Evolutionary conservation across 2,888 invertebrate species (phyloP), one percentile per base, ranked within the genome.

Genomic region (Cynaeus angustus): DNA sequence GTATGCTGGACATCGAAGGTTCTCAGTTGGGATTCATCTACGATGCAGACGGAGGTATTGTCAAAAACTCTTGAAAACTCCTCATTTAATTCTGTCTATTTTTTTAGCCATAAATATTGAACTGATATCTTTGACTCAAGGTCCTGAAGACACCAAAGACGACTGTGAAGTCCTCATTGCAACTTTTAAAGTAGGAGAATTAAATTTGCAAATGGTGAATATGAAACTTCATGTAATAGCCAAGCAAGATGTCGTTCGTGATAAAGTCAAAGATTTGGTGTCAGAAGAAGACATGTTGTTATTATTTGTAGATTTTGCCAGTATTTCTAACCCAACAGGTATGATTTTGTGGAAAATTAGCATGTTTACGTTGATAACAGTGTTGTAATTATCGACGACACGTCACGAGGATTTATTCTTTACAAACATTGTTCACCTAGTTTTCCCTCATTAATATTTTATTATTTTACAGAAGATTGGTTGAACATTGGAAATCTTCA

Each of bases 151-250:
- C 28, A 75, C 76, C 9, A 74, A 68, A 55, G 71, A 67, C 9
- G 70, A 76, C 64, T 81, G 81, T 66, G 81, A 81, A 56, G 77
- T 77, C 21, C 74, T 80, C 14, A 72, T 86, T 81, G 74, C 86
- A 83, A 87, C 86, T 66, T 89, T 89, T 82, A 84, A 86, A 52
- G 79, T 89, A 37, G 87, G 86, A 79, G 86, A 86, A 66, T 80
- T 86, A 45, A 86, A 86, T 67, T 73, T 88, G 43, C 83, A 88
- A 71, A 76, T 89, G 26, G 85, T 89, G 68, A 90, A 89, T 74
- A 74, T 81, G 68, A 75, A 73, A 55, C 50, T 80, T 28, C 72
- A 75, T 21, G 73, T 72, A 43, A 52, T 59, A 12, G 76, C 78
- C 12, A 71, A 78, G 52, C 16, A 66, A 72, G 7, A 64, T 72